Base-by-base conservation (phyloP, 2,797 vertebrate species). In the Tapirus indicus region DNA sequence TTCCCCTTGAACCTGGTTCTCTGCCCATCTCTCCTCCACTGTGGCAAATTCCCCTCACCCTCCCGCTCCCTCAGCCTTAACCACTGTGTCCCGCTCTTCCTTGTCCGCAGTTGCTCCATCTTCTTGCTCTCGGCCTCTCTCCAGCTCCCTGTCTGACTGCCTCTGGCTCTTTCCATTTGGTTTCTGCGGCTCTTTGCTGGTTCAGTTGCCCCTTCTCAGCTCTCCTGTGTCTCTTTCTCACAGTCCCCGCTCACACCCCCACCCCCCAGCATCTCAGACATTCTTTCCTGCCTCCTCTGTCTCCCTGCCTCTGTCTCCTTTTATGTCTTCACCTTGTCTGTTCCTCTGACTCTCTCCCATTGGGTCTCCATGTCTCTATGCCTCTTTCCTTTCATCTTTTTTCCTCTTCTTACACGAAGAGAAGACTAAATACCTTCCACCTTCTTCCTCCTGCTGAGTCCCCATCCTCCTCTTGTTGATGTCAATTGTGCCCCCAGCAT, bases 191-290 rank as follows among this genome's bases (percentile, higher is more conserved):
- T 52, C 47, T 77, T 17, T 21, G 35, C 27, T 4, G 13, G 16
- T 21, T 7, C 4, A 1, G 6, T 17, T 7, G 0, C 20, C 35
- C 21, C 32, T 7, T 16, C 49, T 38, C 62, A 72, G 49, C 16
- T 11, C 2, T 32, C 38, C 23, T 0, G 10, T 0, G 1, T 16
- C 27, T 49, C 44, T 32, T 44, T 32, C 83, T 66, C 13, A 1
- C 9, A n/a, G 66, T 12, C 52, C 41, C 32, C 4, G 11, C 41
- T 62, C 58, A 16, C 4, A 1, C 1, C 16, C 7, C 44, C 27
- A 9, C 35, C 44, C 13, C 52, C n/a, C 35, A 18, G 62, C 21
- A 32, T 13, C 21, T 6, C 69, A 4, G 20, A 14, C 86, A 49
- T 2, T 35, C 64, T 35, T 38, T 32, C n/a, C 64, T 14, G 11